Evolutionary conservation across 2,797 vertebrate species (phyloP).

Genomic region (Tokudaia muenninki): DNA sequence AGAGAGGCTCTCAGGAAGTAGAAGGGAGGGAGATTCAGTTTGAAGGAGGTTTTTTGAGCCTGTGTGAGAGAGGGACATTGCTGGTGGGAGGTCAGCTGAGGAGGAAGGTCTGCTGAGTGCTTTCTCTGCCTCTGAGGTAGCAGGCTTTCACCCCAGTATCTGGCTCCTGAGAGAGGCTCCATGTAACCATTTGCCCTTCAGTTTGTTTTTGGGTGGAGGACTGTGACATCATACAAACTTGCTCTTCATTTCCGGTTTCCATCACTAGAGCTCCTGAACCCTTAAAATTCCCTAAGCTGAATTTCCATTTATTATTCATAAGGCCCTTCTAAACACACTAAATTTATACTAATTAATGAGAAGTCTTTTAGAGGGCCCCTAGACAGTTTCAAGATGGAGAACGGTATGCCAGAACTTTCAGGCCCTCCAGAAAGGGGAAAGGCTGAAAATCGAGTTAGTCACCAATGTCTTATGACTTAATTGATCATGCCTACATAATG

Average conservation of each 20-base stretch:
- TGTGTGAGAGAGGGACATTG: background rate
- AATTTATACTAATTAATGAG: background rate
- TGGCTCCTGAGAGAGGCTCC: background rate
- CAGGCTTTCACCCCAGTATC: background rate
- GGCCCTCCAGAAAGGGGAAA: background rate
- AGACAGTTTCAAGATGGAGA: background rate
- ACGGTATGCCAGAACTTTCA: background rate
- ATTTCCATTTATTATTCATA: background rate
- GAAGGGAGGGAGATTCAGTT: background rate
- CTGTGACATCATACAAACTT: background rate
- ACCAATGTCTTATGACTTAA: background rate
- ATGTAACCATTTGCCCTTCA: background rate
- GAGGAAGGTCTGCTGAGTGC: background rate
- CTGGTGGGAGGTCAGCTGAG: background rate
- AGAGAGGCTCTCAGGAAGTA: background rate
- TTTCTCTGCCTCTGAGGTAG: background rate
- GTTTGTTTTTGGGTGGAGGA: background rate
- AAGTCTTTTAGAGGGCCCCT: background rate
- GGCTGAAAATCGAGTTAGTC: background rate
- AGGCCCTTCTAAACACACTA: background rate
- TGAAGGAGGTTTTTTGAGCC: background rate
- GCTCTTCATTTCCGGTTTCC: background rate
- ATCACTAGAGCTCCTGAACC: background rate
- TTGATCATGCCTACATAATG: background rate
- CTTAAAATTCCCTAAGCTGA: conserved; percentile 1